Evolutionary conservation across 2,113 vertebrate genomes (phyloP).

Genomic region (Prionailurus viverrinus): DNA sequence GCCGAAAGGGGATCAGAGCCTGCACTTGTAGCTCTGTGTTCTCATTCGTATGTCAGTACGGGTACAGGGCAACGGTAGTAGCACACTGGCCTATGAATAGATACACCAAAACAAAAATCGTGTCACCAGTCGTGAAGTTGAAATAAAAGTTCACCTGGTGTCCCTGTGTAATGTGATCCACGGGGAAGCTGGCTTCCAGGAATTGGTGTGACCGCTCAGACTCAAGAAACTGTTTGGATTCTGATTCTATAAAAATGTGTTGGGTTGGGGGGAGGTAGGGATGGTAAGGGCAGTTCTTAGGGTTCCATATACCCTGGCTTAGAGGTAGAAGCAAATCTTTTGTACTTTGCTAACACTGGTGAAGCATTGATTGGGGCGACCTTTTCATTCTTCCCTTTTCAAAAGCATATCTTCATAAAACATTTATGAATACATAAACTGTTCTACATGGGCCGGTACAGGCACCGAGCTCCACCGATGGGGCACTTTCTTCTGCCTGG

Average conservation of each 20-base stretch:
- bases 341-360: conserved; percentile 70
- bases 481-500: not conserved
- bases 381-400: conserved; percentile 69
- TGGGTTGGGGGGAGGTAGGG: not conserved
- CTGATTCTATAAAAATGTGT: not conserved
- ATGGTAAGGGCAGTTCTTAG: not conserved
- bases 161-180: not conserved
- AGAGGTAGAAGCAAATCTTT: conserved; percentile 37
- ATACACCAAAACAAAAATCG: not conserved
- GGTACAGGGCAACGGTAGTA: fast-evolving
- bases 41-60: fast-evolving
- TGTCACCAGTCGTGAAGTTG: not conserved
- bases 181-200: not conserved
- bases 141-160: not conserved
- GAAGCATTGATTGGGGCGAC: conserved; percentile 74
- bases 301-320: not conserved
- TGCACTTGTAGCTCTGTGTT: not conserved
- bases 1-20: not conserved
- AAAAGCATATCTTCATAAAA: conserved; percentile 52
- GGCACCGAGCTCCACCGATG: not conserved
- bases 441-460: not conserved
- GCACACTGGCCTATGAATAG: not conserved
- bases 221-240: not conserved
- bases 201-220: not conserved
- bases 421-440: conserved; percentile 37